Evolutionary conservation across 1,140 invertebrate species (phyloP).

Genomic region (Calephelis nemesis): DNA sequence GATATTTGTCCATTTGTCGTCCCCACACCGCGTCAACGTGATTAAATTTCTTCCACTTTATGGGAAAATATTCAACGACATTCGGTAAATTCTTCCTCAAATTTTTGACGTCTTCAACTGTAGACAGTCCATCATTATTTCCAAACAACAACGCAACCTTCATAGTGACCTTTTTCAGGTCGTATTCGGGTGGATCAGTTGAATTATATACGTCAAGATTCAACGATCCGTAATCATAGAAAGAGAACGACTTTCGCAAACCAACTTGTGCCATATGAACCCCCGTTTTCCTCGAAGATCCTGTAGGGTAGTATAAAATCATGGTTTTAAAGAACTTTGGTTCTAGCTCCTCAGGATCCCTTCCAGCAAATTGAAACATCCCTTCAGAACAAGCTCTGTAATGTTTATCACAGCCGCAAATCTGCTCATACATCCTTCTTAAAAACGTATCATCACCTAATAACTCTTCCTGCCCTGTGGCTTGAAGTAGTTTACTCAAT

Average conservation of each 20-base stretch:
- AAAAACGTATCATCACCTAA: constrained; percentile 34
- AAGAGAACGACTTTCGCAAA: constrained; percentile 60
- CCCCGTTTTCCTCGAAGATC: constrained; percentile 83
- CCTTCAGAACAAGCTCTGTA: constrained; percentile 39
- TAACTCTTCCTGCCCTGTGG: constrained; percentile 37
- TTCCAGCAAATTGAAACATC: constrained; percentile 38
- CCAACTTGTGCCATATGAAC: constrained; percentile 82
- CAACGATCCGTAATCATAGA: constrained; percentile 75
- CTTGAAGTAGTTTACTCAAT: constrained; percentile 26
- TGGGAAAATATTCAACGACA: constrained; percentile 40
- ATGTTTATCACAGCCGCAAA: constrained; percentile 29
- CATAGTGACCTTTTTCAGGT: constrained; percentile 77
- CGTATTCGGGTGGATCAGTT: constrained; percentile 77
- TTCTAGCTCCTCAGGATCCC: constrained; percentile 44
- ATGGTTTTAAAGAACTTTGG: constrained; percentile 36
- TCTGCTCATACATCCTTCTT: constrained; percentile 10
- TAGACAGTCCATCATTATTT: constrained; percentile 80
- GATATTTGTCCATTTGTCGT: constrained; percentile 62
- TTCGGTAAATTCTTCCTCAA: constrained; percentile 63
- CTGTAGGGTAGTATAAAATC: constrained; percentile 38
- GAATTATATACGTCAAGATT: constrained; percentile 78
- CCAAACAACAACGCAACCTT: constrained; percentile 77
- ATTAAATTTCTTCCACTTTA: constrained; percentile 43
- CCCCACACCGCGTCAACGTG: constrained; percentile 80
- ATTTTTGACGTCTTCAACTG: constrained; percentile 74